Evolutionary conservation across 2,113 vertebrate genomes (phyloP), one percentile per base, ranked within the genome.

Genomic region (Tinamus guttatus): DNA sequence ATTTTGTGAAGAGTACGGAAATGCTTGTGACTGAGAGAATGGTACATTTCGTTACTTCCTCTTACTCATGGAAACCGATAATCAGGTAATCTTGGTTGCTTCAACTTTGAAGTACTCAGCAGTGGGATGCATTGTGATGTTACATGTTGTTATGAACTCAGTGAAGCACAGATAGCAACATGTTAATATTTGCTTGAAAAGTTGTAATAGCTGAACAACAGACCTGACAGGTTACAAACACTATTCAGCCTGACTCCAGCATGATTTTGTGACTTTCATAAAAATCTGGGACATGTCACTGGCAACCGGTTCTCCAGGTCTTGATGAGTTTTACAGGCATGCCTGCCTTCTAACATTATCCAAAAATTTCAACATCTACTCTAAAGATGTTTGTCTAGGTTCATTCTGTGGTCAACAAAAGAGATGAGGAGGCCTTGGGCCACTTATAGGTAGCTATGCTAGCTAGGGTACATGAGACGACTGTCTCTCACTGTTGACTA

Each of bases 381-480:
- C 56, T 56, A 81, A 63, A 86, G 67, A 21, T 59, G 15, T 28
- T 58, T 49, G 32, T 24, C 13, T 24, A 7, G 25, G 27, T 12
- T 27, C 20, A 7, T n/a, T 77, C 32, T 12, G 16, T 1, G 60
- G 19, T 12, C 45, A 41, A 22, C 25, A 68, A 70, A 83, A 78
- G 64, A 34, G 60, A 51, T 74, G 14, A 25, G 36, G 30, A 30
- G 2, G 8, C 47, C 14, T 28, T 64, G 65, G 56, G 30, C 13
- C 21, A 6, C 3, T 21, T 32, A 3, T 21, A 70, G 54, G 12
- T 12, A 41, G 40, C 25, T 45, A 0, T 28, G 36, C 14, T 52
- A 67, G 10, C 43, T 30, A 68, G 45, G 43, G 13, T 16, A 19
- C 40, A 1, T 0, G n/a, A 18, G 28, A 40, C 9, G 56, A 4